phyloP scores from a whole-genome alignment of 2,113 vertebrate species.

The Neotragus moschatus region DNA sequence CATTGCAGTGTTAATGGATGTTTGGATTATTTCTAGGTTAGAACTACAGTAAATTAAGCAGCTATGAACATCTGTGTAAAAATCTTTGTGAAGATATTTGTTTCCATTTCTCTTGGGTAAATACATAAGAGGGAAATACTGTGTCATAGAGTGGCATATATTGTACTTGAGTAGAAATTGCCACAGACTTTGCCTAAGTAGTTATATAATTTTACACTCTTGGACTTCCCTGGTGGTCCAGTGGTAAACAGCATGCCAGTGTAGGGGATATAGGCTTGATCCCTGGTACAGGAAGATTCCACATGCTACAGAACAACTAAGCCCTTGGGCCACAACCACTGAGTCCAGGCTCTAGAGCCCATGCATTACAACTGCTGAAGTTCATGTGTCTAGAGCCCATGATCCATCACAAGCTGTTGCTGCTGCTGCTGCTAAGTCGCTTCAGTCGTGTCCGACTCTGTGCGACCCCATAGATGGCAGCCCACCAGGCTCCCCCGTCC shows the following conservation, averaged over 20 bases:
- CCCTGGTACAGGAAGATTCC: not conserved
- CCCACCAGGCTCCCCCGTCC: too few relatives aligned
- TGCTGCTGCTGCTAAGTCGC: too few relatives aligned
- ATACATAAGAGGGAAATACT: not conserved
- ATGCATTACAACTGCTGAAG: not conserved
- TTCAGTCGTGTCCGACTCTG: too few relatives aligned
- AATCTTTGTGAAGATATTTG: not conserved
- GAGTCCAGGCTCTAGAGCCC: not conserved
- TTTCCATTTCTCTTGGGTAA: not conserved
- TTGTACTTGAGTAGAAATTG: not conserved
- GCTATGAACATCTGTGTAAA: not conserved
- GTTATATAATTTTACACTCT: not conserved
- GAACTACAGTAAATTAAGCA: not conserved
- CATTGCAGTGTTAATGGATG: not conserved
- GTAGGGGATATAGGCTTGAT: not conserved
- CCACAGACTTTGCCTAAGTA: not conserved
- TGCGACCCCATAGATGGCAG: accelerated
- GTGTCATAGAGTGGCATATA: not conserved
- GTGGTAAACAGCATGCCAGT: not conserved
- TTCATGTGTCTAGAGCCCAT: not conserved
- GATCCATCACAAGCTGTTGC: not conserved
- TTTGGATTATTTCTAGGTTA: not conserved
- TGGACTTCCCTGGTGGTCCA: not conserved
- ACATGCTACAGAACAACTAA: not conserved
- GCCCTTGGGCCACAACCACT: not conserved